Evolutionary conservation across 2,113 vertebrate species (phyloP).

Genomic region (Zosterops borbonicus): DNA sequence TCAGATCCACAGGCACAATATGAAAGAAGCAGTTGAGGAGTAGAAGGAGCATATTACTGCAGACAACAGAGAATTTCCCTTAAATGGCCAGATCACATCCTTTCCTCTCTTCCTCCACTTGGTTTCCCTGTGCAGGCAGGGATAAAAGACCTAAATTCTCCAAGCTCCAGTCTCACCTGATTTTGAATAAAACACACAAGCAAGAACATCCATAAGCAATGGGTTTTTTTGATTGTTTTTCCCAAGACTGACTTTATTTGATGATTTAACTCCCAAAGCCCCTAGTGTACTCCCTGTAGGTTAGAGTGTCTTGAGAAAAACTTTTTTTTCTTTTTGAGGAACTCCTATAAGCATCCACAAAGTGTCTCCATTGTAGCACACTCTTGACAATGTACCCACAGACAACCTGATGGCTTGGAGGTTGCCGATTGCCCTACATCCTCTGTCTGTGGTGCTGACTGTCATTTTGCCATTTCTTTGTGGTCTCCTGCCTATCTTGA

Average conservation of each 20-base stretch:
- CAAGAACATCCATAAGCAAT: background rate
- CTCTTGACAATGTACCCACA: background rate
- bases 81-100: background rate
- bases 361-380: rapidly evolving
- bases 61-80: background rate
- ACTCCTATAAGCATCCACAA: background rate
- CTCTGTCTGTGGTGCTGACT: background rate
- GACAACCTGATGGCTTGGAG: background rate
- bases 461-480: background rate
- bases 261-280: background rate
- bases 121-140: background rate
- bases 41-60: background rate
- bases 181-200: background rate
- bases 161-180: background rate
- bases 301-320: background rate
- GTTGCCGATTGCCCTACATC: rapidly evolving
- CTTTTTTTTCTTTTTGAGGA: background rate
- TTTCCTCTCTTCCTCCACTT: background rate
- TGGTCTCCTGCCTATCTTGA: background rate
- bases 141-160: background rate
- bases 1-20: background rate
- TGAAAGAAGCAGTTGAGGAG: background rate
- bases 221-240: background rate
- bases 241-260: background rate
- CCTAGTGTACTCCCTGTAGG: background rate